phyloP scores from a whole-genome alignment of 1,140 invertebrate species.

The Drosophila sucinea region DNA sequence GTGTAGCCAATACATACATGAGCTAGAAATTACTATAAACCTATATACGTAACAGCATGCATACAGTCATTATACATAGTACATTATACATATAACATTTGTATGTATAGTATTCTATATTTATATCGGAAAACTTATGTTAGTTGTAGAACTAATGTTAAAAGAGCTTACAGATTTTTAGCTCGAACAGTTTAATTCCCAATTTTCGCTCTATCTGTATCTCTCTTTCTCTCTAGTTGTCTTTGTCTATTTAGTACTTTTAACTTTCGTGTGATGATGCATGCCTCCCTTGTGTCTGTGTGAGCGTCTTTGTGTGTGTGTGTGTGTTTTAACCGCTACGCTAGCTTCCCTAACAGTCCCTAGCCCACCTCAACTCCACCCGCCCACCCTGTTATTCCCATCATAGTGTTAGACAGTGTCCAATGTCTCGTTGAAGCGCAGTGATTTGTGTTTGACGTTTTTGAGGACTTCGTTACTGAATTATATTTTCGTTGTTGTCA shows the following conservation, averaged over 20 bases:
- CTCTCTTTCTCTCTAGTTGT: slow-evolving; percentile 31
- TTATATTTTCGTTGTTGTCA: background rate
- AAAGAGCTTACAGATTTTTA: background rate
- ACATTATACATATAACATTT: slow-evolving; percentile 27
- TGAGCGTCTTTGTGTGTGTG: background rate
- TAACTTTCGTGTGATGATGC: background rate
- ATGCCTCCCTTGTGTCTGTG: slow-evolving; percentile 35
- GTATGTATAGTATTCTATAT: slow-evolving; percentile 1
- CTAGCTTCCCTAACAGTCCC: background rate
- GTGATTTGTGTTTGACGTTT: background rate
- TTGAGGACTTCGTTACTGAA: background rate
- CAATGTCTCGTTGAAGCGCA: background rate
- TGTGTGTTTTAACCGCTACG: slow-evolving; percentile 9
- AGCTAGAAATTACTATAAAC: background rate
- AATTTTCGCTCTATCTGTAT: background rate
- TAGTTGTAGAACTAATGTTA: slow-evolving; percentile 14
- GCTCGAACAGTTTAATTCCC: background rate
- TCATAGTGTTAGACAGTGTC: background rate
- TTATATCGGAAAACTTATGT: background rate
- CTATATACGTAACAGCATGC: slow-evolving; percentile 6
- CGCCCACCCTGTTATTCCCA: background rate
- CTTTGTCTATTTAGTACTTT: slow-evolving; percentile 18
- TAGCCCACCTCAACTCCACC: slow-evolving; percentile 26
- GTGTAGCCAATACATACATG: slow-evolving; percentile 2
- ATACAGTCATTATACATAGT: slow-evolving; percentile 5